Evolutionary conservation across 2,888 invertebrate species (phyloP).

Genomic region (Psylliodes chrysocephalus): DNA sequence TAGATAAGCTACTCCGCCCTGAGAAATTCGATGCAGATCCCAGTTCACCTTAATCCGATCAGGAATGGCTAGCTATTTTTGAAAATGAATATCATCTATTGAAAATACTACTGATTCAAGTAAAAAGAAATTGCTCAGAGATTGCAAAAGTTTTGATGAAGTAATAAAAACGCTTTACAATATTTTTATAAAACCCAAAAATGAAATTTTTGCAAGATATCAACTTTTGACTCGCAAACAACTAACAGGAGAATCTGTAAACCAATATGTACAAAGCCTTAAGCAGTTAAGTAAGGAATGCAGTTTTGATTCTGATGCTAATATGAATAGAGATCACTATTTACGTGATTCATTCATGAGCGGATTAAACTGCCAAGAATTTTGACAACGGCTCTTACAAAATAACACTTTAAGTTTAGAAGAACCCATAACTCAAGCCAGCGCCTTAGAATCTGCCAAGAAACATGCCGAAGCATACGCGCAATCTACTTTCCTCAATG

Average conservation of each 20-base stretch:
- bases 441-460: constrained; percentile 10
- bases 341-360: constrained; percentile 25
- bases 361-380: background rate
- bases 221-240: background rate
- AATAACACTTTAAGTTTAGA: background rate
- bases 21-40: constrained; percentile 6
- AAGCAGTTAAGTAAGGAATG: constrained; percentile 10
- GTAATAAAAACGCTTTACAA: background rate
- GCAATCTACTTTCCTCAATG: no score
- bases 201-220: background rate
- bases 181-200: background rate
- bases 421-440: constrained; percentile 10
- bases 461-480: background rate
- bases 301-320: constrained; percentile 5
- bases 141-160: background rate
- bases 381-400: constrained; percentile 14
- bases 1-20: background rate
- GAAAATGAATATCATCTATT: background rate
- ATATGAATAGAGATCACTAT: constrained; percentile 19
- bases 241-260: constrained; percentile 1
- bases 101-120: background rate
- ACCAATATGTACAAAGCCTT: constrained; percentile 18
- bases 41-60: background rate
- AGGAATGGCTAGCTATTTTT: constrained; percentile 13
- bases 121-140: constrained; percentile 9